phyloP scores from a whole-genome alignment of 2,797 vertebrate genomes.

The Orientallactaga sibirica region DNA sequence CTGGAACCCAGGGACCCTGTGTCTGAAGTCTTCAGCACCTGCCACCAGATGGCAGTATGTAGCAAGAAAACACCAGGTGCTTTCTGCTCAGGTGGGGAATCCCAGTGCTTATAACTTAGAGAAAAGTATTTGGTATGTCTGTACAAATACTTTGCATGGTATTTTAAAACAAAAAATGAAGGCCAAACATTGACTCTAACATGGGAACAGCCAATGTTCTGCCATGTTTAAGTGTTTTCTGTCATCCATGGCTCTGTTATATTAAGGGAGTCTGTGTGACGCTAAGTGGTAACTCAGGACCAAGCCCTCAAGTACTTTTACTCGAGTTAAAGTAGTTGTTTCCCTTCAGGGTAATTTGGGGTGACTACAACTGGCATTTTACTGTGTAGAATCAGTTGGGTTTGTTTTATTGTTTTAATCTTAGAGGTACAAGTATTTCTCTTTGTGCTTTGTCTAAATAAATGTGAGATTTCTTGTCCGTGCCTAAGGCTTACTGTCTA shows the following conservation, averaged over 20 bases:
- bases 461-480: neutral
- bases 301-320: neutral
- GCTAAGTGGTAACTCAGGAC: neutral
- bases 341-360: neutral
- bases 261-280: neutral
- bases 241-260: neutral
- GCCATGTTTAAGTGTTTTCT: neutral
- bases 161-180: conserved; percentile 18
- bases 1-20: conserved; percentile 73
- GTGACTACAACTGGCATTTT: neutral
- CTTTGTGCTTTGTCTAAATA: neutral
- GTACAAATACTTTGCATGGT: neutral
- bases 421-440: neutral
- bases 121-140: neutral
- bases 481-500: neutral
- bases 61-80: conserved; percentile 54
- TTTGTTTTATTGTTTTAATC: conserved; percentile 28
- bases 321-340: neutral
- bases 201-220: neutral
- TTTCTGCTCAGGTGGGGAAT: neutral
- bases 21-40: conserved; percentile 52
- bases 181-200: neutral
- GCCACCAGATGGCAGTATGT: conserved; percentile 68
- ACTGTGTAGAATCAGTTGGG: neutral
- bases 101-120: neutral